These are phyloP conservation scores for Pollachius pollachius DNA, from an alignment of 2,113 vertebrate genomes.

Conservation along the genomic window DNA sequence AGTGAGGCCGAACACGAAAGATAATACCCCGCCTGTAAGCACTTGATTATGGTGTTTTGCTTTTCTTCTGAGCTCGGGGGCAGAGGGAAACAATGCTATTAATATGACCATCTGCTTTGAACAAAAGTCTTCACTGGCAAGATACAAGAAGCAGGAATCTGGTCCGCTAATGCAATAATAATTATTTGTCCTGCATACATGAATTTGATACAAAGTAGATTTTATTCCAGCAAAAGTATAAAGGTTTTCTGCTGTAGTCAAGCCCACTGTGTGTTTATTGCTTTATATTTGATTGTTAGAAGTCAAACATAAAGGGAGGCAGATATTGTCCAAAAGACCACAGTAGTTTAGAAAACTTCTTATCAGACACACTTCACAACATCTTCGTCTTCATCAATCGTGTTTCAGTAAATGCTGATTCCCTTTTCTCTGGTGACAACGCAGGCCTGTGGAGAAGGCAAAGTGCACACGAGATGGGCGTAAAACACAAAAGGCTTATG, in stretches of 20 bases:
- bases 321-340: not conserved
- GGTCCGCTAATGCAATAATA: too few relatives aligned
- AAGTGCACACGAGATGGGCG: conserved; percentile 29
- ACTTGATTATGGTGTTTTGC: too few relatives aligned
- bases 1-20: too few relatives aligned
- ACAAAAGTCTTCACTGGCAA: too few relatives aligned
- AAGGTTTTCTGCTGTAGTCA: not conserved
- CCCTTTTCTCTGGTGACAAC: conserved; percentile 30
- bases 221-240: conserved; percentile 1
- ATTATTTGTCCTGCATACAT: too few relatives aligned
- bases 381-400: conserved; percentile 34
- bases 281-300: too few relatives aligned
- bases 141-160: too few relatives aligned
- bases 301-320: not conserved
- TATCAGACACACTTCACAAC: conserved; percentile 39
- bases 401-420: conserved; percentile 18
- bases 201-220: not conserved
- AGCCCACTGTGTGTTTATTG: not conserved
- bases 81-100: too few relatives aligned
- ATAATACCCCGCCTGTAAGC: too few relatives aligned
- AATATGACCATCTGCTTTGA: too few relatives aligned
- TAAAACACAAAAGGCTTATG: conserved; percentile 41
- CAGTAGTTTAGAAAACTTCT: conserved; percentile 21
- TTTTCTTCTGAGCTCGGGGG: too few relatives aligned
- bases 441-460: conserved; percentile 25